phyloP scores from a whole-genome alignment of 2,113 vertebrate genomes.

The Megaceryle torquata region DNA sequence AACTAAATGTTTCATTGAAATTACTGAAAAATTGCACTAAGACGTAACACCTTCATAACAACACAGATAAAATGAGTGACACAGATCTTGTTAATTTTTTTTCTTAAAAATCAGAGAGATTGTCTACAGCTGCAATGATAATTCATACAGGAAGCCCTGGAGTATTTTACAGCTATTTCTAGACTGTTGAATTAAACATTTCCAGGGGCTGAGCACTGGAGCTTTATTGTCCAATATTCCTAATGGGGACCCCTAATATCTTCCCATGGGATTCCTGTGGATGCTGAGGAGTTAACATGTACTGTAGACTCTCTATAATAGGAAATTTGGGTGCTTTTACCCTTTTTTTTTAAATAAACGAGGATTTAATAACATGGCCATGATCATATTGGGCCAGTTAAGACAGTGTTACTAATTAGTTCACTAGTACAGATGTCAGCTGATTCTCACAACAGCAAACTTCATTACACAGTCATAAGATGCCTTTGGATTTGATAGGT shows the following conservation, averaged over 20 bases:
- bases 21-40: not conserved
- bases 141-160: not conserved
- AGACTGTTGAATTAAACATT: not conserved
- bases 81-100: not conserved
- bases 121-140: not conserved
- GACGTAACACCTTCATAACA: not conserved
- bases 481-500: not conserved
- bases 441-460: not conserved
- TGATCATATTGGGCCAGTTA: not conserved
- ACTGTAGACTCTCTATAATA: not conserved
- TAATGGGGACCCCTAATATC: not conserved
- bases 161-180: not conserved
- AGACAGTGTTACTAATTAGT: not conserved
- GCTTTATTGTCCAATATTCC: not conserved
- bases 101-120: not conserved
- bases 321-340: not conserved
- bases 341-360: not conserved
- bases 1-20: not conserved
- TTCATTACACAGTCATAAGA: not conserved
- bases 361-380: not conserved
- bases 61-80: not conserved
- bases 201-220: fast-evolving
- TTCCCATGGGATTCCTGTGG: not conserved
- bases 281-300: not conserved
- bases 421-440: not conserved